A percentile compares a stretch with the other conserved stretches of the same genome.
phyloP scores from a whole-genome alignment of 2,888 invertebrate species.

The Helobdella robusta region DNA sequence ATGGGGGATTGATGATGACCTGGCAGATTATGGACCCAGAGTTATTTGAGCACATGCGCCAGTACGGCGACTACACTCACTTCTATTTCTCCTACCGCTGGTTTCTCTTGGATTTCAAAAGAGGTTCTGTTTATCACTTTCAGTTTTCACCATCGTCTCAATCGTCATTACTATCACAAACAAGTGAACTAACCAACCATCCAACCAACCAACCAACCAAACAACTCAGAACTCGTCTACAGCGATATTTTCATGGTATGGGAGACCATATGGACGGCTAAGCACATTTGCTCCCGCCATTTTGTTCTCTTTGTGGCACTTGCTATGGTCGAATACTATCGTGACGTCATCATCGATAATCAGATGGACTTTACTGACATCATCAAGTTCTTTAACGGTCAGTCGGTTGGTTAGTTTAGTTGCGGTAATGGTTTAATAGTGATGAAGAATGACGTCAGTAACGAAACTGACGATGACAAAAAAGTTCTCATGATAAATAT shows the following conservation, averaged over 20 bases:
- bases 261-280: conserved; percentile 93
- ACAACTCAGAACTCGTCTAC: conserved; percentile 67
- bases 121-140: conserved; percentile 53
- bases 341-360: conserved; percentile 86
- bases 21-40: conserved; percentile 83
- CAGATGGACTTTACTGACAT: conserved; percentile 96
- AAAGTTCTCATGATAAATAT: not conserved
- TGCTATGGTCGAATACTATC: conserved; percentile 79
- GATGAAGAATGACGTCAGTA: not conserved
- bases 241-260: conserved; percentile 84
- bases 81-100: conserved; percentile 95
- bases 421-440: not conserved
- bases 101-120: conserved; percentile 89
- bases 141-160: not conserved
- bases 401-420: conserved; percentile 37
- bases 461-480: not conserved
- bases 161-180: not conserved
- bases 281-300: conserved; percentile 72
- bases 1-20: too few species aligned
- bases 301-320: conserved; percentile 87
- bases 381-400: conserved; percentile 94
- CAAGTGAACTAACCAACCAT: not conserved
- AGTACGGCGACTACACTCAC: conserved; percentile 88
- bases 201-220: not conserved
- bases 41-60: conserved; percentile 85